These are phyloP conservation scores for Neomorphus geoffroyi DNA, from an alignment of 2,797 vertebrate genomes.

Conservation along the genomic window DNA sequence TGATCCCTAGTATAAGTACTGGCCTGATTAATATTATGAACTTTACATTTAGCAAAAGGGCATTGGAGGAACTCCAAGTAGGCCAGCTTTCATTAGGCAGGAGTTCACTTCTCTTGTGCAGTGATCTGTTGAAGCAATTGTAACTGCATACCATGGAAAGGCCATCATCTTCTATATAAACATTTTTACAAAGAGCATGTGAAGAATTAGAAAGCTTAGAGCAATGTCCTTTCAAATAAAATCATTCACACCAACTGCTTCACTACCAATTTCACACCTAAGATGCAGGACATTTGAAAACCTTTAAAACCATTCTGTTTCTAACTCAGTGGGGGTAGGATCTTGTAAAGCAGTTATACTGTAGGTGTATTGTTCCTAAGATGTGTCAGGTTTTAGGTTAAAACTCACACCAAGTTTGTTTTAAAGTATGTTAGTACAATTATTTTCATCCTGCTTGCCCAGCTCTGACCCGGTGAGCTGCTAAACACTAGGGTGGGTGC, in stretches of 20 bases:
- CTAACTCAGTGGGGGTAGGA: not conserved
- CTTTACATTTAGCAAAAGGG: slow-evolving; percentile 71
- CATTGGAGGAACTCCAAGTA: slow-evolving; percentile 59
- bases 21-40: slow-evolving; percentile 75
- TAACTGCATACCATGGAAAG: slow-evolving; percentile 74
- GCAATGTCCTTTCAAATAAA: slow-evolving; percentile 58
- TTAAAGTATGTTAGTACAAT: not conserved
- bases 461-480: not conserved
- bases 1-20: slow-evolving; percentile 56
- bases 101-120: slow-evolving; percentile 73
- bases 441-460: not conserved
- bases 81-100: slow-evolving; percentile 71
- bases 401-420: not conserved
- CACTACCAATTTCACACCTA: slow-evolving; percentile 65
- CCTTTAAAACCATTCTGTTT: slow-evolving; percentile 43
- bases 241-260: slow-evolving; percentile 30
- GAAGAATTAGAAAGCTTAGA: slow-evolving; percentile 67
- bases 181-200: slow-evolving; percentile 71
- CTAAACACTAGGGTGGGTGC: too few species aligned
- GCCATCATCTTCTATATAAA: slow-evolving; percentile 73
- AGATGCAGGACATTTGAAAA: slow-evolving; percentile 55
- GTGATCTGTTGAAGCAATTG: slow-evolving; percentile 78
- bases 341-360: not conserved
- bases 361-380: not conserved
- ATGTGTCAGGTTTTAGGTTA: slow-evolving; percentile 19